Percentiles rank a stretch among this genome's conserved stretches.
Conservation (phyloP, 2,113 vertebrate species). For the Silurus glanis region DNA sequence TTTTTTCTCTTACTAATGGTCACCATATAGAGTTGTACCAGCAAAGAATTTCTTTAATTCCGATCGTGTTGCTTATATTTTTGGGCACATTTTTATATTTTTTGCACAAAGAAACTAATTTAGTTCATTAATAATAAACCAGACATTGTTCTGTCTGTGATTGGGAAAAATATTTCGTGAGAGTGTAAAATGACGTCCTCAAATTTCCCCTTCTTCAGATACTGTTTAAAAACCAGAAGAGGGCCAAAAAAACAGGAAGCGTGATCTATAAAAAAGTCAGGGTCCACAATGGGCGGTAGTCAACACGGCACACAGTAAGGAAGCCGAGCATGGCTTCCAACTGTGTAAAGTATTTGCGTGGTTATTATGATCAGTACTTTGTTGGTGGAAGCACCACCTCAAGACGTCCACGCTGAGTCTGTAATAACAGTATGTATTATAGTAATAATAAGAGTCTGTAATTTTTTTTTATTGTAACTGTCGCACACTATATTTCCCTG, state of each 20-base stretch:
- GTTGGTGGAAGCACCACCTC: neutral
- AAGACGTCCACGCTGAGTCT: slow-evolving; percentile 10
- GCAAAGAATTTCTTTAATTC: neutral
- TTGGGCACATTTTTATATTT: neutral
- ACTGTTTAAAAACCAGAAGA: slow-evolving; percentile 1
- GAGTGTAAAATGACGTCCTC: neutral
- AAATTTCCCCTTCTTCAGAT: neutral
- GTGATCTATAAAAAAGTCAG: slow-evolving; percentile 28
- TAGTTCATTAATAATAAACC: neutral
- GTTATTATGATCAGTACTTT: neutral
- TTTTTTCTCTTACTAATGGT: neutral
- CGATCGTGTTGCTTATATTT: neutral
- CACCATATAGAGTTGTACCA: no score
- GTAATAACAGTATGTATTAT: neutral
- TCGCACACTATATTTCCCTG: neutral
- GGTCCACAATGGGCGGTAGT: slow-evolving; percentile 42
- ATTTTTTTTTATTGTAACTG: neutral
- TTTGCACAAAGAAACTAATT: neutral
- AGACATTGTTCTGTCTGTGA: neutral
- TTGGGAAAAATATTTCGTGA: neutral
- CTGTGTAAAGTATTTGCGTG: slow-evolving; percentile 20
- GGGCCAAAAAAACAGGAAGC: slow-evolving; percentile 40
- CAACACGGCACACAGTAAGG: slow-evolving; percentile 25
- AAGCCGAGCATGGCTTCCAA: slow-evolving; percentile 35
- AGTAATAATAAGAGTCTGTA: neutral